Percentiles rank a stretch among this genome's conserved stretches.
These are phyloP conservation scores for Orthosia cruda DNA, from an alignment of 2,888 invertebrate genomes.

Conservation along the genomic window DNA sequence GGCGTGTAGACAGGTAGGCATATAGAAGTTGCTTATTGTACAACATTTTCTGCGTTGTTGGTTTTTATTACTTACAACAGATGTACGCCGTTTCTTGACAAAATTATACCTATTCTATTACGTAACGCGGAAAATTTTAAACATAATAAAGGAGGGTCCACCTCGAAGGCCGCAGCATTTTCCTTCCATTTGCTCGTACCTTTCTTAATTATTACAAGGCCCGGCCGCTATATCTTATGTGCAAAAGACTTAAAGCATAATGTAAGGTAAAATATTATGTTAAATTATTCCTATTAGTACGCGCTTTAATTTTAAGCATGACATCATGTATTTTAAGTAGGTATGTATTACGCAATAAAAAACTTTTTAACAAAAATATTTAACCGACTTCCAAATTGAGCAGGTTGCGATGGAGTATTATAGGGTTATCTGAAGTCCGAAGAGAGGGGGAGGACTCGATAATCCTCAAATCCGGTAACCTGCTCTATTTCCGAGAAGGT, in stretches of 20 bases:
- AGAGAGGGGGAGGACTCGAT: too few relatives aligned
- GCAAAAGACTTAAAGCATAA: constrained; percentile 42
- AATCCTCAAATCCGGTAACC: too few relatives aligned
- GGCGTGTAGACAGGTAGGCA: not conserved
- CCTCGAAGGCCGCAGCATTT: constrained; percentile 51
- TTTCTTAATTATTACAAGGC: constrained; percentile 63
- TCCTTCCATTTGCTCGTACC: constrained; percentile 51
- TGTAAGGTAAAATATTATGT: constrained; percentile 24
- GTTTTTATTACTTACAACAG: constrained; percentile 53
- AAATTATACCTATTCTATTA: constrained; percentile 62
- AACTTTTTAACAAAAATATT: too few relatives aligned
- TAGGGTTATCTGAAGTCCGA: too few relatives aligned
- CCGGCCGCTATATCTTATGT: constrained; percentile 42
- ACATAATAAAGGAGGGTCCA: constrained; percentile 67
- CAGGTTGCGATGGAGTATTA: too few relatives aligned
- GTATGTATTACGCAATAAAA: not conserved
- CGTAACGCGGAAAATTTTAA: constrained; percentile 61
- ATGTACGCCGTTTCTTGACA: constrained; percentile 48
- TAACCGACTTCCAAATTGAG: too few relatives aligned
- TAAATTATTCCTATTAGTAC: constrained; percentile 22
- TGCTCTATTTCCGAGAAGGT: too few relatives aligned
- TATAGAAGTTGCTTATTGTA: constrained; percentile 24
- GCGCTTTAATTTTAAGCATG: constrained; percentile 6
- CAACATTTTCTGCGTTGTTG: constrained; percentile 49
- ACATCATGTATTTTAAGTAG: not conserved